Evolutionary conservation across 2,797 vertebrate species (phyloP), one percentile per base, ranked within the genome.

Genomic region (Rhinophrynus dorsalis): DNA sequence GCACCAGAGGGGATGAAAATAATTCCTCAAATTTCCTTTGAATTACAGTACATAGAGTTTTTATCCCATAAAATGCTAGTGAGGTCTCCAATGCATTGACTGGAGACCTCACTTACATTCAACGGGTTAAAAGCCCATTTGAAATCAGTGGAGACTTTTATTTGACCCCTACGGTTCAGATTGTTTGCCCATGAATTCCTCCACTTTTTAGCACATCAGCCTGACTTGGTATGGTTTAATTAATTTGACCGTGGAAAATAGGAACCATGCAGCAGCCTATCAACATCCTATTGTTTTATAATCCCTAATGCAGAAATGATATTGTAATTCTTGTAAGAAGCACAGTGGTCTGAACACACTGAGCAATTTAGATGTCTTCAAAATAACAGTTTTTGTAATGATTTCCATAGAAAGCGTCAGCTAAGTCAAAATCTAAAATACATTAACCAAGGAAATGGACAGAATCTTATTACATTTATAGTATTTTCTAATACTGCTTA

Each of bases 251-350:
- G 50, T 30, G 9, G 50, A 30, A 52, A 32, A 3, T 30, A 12
- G 24, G 47, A 2, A 12, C 47, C 24, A 1, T 11, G 12, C 6
- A 51, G 47, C 24, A n/a, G 3, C 6, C 47, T 26, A 51, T 12
- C 27, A 52, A 32, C 11, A 9, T 6, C 6, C n/a, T 52, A 6
- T 8, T 30, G n/a, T 30, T 30, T 52, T 32, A 52, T 30, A 26
- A 38, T 29, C 26, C 47, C 35, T 11, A 52, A 38, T 52, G 52
- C 38, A 64, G 23, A 40, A 5, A 38, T 52, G 9, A 52, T 48
- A 63, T 64, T 64, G 21, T 52, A 29, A 51, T 40, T 12, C 61
- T 50, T 17, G 44, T 42, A 5, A 26, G 23, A 30, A 9, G n/a
- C 26, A 18, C 15, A 27, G 27, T 51, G 11, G 27, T 6, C 5